Evolutionary conservation across 2,888 invertebrate species (phyloP).

Genomic region (Tinea semifulvella): DNA sequence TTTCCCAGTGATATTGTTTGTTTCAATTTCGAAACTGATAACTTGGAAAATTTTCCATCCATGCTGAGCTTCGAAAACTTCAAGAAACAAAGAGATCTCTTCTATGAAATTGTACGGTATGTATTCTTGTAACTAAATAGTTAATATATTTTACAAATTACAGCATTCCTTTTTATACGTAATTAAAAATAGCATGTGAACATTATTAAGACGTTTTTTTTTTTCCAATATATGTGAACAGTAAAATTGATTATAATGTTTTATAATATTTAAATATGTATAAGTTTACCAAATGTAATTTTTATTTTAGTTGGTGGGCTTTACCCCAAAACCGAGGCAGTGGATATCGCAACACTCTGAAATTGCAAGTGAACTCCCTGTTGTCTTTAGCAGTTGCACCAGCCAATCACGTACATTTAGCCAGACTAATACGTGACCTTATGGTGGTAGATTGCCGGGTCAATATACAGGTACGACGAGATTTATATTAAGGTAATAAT

Average conservation of each 20-base stretch:
- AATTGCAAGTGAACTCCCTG: constrained; percentile 54
- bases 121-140: no score
- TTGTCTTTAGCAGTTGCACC: constrained; percentile 68
- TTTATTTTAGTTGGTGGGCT: constrained; percentile 41
- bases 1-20: constrained; percentile 72
- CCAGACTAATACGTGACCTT: constrained; percentile 78
- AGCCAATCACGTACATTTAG: constrained; percentile 81
- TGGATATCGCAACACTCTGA: constrained; percentile 27
- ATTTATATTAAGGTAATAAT: no score
- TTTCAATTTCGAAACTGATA: constrained; percentile 88
- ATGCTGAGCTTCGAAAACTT: constrained; percentile 78
- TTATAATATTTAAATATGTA: not conserved
- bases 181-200: no score
- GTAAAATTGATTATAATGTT: not conserved
- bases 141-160: no score
- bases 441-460: constrained; percentile 67
- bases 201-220: no score
- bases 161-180: no score
- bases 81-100: constrained; percentile 85
- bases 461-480: constrained; percentile 37
- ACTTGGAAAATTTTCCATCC: constrained; percentile 80
- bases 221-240: not conserved
- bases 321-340: constrained; percentile 27
- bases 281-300: not conserved
- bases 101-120: constrained; percentile 79